phyloP scores from a whole-genome alignment of 2,888 invertebrate species.

The Drosophila maculinotata region DNA sequence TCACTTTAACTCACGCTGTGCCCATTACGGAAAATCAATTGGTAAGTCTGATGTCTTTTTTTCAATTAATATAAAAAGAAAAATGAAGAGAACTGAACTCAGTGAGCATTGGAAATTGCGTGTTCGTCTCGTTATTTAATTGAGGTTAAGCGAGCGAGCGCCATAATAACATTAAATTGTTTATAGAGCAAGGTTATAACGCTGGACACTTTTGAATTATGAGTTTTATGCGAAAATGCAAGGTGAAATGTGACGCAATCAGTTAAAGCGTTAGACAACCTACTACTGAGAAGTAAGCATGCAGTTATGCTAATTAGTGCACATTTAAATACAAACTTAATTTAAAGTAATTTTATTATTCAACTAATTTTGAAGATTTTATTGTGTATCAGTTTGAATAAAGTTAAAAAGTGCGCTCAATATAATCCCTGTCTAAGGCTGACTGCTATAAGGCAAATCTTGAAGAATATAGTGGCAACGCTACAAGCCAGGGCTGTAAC shows the following conservation, averaged over 20 bases:
- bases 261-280: not conserved
- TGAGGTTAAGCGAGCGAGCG: slow-evolving; percentile 56
- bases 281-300: not conserved
- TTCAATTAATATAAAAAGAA: slow-evolving; percentile 35
- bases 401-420: not conserved
- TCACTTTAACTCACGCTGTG: not conserved
- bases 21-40: slow-evolving; percentile 35
- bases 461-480: slow-evolving; percentile 20
- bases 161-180: slow-evolving; percentile 62
- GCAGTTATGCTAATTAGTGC: not conserved
- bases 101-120: slow-evolving; percentile 40
- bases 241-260: slow-evolving; percentile 25
- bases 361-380: too few relatives aligned
- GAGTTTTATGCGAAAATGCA: slow-evolving; percentile 37
- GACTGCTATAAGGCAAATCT: slow-evolving; percentile 1
- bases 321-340: too few relatives aligned
- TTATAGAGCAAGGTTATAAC: slow-evolving; percentile 66
- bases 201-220: slow-evolving; percentile 47
- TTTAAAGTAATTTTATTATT: too few relatives aligned
- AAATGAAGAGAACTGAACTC: slow-evolving; percentile 6
- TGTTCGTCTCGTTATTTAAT: slow-evolving; percentile 53
- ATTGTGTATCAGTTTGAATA: too few relatives aligned
- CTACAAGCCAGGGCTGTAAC: slow-evolving; percentile 4
- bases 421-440: not conserved
- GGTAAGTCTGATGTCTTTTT: slow-evolving; percentile 24